A percentile compares a stretch with the other conserved stretches of the same genome.
These are phyloP conservation scores for Spongilla lacustris DNA, from an alignment of 37 sponge, comb jelly and placozoan species.

Conservation along the genomic window DNA sequence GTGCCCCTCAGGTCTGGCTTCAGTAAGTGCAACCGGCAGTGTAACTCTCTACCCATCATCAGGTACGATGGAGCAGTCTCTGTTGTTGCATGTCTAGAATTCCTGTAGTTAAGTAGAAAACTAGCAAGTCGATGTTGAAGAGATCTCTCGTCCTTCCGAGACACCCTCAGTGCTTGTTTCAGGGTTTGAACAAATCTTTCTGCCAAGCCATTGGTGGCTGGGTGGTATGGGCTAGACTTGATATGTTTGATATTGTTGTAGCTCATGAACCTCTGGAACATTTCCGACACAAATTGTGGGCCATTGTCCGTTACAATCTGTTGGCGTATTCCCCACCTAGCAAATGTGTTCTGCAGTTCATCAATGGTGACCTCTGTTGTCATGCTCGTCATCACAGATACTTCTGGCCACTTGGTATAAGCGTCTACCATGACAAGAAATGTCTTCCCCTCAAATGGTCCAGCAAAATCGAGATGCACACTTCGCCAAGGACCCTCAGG, in stretches of 20 bases:
- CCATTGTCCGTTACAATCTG: conserved; percentile 57
- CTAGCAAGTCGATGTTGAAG: conserved; percentile 12
- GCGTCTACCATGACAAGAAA: conserved; percentile 40
- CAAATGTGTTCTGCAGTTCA: conserved; percentile 37
- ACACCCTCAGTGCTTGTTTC: no score
- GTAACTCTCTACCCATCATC: conserved; percentile 3
- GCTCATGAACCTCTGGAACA: conserved; percentile 23
- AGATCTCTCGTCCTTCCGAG: background rate
- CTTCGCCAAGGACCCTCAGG: background rate
- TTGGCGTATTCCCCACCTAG: conserved; percentile 40
- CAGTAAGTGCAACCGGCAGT: background rate
- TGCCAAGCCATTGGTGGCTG: conserved; percentile 49
- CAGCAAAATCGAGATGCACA: conserved; percentile 10
- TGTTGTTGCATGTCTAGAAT: conserved; percentile 7
- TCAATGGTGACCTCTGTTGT: conserved; percentile 42
- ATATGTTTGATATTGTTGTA: conserved; percentile 40
- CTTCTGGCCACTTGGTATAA: conserved; percentile 50
- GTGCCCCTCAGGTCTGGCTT: background rate
- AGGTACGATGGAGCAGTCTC: background rate
- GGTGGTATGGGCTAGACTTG: conserved; percentile 41
- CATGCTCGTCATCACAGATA: conserved; percentile 18
- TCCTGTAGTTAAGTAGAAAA: background rate
- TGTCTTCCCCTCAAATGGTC: conserved; percentile 14
- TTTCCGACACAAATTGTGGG: conserved; percentile 47
- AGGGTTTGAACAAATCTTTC: conserved; percentile 58